phyloP scores from a whole-genome alignment of 1,140 invertebrate genomes.

The Melitaea cinxia region DNA sequence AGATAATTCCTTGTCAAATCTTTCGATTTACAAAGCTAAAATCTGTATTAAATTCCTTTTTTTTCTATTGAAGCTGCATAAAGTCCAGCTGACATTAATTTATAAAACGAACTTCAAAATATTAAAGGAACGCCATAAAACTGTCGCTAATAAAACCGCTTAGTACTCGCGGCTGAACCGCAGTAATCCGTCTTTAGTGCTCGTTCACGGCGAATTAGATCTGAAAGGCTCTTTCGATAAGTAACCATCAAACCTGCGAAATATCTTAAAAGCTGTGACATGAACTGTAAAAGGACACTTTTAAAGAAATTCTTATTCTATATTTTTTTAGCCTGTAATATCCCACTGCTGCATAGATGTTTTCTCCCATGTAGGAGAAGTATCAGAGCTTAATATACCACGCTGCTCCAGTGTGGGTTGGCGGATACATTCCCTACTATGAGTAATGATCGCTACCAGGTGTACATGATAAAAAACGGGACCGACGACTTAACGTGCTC shows the following conservation, averaged over 20 bases:
- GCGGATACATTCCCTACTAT: too few species aligned
- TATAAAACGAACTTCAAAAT: not conserved
- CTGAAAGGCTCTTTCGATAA: slow-evolving; percentile 17
- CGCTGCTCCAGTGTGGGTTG: too few species aligned
- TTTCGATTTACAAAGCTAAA: too few species aligned
- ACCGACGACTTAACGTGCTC: too few species aligned
- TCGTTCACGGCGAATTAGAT: slow-evolving; percentile 24
- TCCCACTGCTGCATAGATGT: too few species aligned
- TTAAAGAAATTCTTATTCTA: not conserved
- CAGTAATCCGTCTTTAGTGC: slow-evolving; percentile 20
- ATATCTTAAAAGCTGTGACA: slow-evolving; percentile 16
- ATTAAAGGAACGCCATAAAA: not conserved
- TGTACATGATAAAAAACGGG: too few species aligned
- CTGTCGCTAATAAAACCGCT: slow-evolving; percentile 5
- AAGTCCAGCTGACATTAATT: not conserved
- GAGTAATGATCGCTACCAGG: too few species aligned
- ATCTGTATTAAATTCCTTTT: too few species aligned
- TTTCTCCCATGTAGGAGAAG: too few species aligned
- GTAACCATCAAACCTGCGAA: slow-evolving; percentile 12
- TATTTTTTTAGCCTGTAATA: not conserved
- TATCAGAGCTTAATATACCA: too few species aligned
- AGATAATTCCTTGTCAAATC: too few species aligned
- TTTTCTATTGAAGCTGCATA: not conserved
- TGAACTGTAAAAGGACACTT: slow-evolving; percentile 8
- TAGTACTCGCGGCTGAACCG: slow-evolving; percentile 3